These are phyloP conservation scores for Cataglyphis livida DNA, from an alignment of 2,888 invertebrate genomes.

Conservation along the genomic window DNA sequence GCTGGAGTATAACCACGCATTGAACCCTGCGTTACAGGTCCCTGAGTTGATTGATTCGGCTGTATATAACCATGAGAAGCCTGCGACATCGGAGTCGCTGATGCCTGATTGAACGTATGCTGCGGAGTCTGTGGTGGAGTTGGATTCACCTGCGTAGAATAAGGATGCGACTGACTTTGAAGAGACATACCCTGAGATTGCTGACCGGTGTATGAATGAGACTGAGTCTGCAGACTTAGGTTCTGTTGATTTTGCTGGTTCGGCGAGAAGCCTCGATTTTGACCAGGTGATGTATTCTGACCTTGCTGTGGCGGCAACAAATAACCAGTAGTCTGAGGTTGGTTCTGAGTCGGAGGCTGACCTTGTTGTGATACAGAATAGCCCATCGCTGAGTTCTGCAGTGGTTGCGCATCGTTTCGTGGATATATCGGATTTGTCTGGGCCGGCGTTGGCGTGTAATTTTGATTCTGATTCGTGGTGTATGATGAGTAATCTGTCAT, in stretches of 20 bases:
- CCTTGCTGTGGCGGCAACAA: conserved; percentile 71
- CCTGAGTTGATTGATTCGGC: conserved; percentile 65
- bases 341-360: conserved; percentile 65
- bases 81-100: conserved; percentile 68
- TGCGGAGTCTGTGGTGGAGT: conserved; percentile 67
- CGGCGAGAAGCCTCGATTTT: conserved; percentile 67
- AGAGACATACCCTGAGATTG: conserved; percentile 62
- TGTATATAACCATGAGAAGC: conserved; percentile 69
- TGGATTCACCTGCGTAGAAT: conserved; percentile 65
- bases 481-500: conserved; percentile 80
- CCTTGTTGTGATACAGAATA: conserved; percentile 73
- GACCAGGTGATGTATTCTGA: conserved; percentile 64
- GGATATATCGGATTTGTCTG: conserved; percentile 78
- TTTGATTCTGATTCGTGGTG: conserved; percentile 76
- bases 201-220: conserved; percentile 61
- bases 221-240: conserved; percentile 65
- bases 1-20: conserved; percentile 76
- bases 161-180: conserved; percentile 66
- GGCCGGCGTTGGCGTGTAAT: conserved; percentile 70
- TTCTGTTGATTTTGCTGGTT: conserved; percentile 69
- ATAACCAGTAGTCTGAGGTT: conserved; percentile 65
- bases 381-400: conserved; percentile 74
- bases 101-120: conserved; percentile 68
- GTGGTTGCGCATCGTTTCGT: conserved; percentile 72
- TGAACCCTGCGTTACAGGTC: conserved; percentile 74